Conservation (phyloP, 2,888 invertebrate genomes). For the Lasius fuliginosus region DNA sequence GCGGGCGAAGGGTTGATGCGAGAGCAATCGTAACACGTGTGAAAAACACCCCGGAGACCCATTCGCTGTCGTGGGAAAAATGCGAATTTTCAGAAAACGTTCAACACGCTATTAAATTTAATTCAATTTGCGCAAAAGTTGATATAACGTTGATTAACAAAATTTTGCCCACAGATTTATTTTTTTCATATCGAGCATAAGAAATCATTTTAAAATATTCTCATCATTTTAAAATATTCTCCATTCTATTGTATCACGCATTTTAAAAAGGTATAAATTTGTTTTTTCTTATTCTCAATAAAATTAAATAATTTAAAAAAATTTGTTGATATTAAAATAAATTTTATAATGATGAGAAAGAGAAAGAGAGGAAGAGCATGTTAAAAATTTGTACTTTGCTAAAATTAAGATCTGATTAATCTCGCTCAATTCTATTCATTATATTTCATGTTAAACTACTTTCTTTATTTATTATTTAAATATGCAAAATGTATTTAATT, state of each 20-base stretch:
- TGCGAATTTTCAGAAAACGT: slow-evolving; percentile 46
- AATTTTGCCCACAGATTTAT: neutral
- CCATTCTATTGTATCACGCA: neutral
- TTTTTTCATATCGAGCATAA: neutral
- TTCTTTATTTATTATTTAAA: neutral
- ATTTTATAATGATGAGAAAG: neutral
- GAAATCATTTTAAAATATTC: slow-evolving; percentile 4
- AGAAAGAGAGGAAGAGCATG: neutral
- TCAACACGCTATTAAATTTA: slow-evolving; percentile 33
- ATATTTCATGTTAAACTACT: neutral
- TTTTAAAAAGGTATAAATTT: neutral
- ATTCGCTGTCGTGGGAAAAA: slow-evolving; percentile 70
- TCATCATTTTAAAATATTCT: neutral
- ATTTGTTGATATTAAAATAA: slow-evolving; percentile 1
- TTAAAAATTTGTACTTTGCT: neutral
- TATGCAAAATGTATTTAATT: neutral
- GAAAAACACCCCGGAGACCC: slow-evolving; percentile 67
- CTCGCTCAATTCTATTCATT: neutral
- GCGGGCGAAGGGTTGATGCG: slow-evolving; percentile 59
- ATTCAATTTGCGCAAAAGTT: slow-evolving; percentile 6
- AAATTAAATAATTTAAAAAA: neutral
- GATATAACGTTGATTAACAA: neutral
- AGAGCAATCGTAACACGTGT: slow-evolving; percentile 65
- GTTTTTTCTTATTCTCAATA: neutral
- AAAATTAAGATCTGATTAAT: neutral